Evolutionary conservation across 2,888 invertebrate genomes (phyloP), one percentile per base, ranked within the genome.

Genomic region (Euzophera pinguis): DNA sequence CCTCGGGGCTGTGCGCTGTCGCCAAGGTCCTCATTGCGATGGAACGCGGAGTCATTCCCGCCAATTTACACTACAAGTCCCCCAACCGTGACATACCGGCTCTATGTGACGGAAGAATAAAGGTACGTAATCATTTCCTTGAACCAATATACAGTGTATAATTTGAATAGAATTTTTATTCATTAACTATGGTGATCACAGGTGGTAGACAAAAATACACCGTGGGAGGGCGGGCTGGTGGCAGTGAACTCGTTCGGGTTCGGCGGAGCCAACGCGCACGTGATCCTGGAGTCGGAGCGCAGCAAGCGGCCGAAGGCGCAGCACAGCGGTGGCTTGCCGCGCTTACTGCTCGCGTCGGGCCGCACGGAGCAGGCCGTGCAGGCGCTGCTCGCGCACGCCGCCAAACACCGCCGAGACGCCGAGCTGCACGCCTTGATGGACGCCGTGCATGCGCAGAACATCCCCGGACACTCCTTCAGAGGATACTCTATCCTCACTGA

Each of bases 161-260:
- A n/a, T n/a, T n/a, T n/a, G n/a, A n/a, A n/a, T n/a, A n/a, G n/a
- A n/a, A n/a, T n/a, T n/a, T n/a, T n/a, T n/a, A n/a, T n/a, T n/a
- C n/a, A n/a, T n/a, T n/a, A n/a, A n/a, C n/a, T n/a, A n/a, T n/a
- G n/a, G n/a, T n/a, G n/a, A n/a, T n/a, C n/a, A 17, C 71, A 92
- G 91, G 97, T 99, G 48, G 96, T 99, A 14, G 92, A 95, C 60
- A 93, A 94, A 77, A 94, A 95, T 69, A 94, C 93, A 57, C 93
- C 94, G 22, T 98, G 96, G 95, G 93, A 95, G 52, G 98, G 98
- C 47, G 98, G 98, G 10, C 92, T 97, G 55, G 94, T 97, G 49
- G 98, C 95, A 16, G 85, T 99, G 29, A 99, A 99, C 90, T 98
- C 98, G 7, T 99, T 99, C 82, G 99, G 99, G 12, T 99, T 99